A percentile compares a stretch with the other conserved stretches of the same genome.
Evolutionary conservation across 1,140 invertebrate species (phyloP).

Genomic region (Drosophila pectinifera): DNA sequence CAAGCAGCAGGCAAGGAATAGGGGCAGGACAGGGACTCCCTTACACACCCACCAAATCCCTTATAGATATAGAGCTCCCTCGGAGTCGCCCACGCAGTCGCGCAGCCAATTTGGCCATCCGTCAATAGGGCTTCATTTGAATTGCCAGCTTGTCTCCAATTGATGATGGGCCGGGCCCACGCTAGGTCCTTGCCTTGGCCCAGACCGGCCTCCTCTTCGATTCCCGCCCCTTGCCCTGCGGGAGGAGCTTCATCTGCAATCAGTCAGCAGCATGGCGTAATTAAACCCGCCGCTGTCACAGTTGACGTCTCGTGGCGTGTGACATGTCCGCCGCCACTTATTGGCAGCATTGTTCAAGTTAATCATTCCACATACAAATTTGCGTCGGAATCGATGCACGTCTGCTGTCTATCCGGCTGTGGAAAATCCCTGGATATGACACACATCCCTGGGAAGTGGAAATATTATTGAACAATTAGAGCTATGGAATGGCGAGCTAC

Average conservation of each 20-base stretch:
- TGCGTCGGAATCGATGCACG: slow-evolving; percentile 21
- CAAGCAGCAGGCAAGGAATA: slow-evolving; percentile 1
- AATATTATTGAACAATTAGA: slow-evolving; percentile 1
- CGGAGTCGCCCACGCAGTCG: slow-evolving; percentile 64
- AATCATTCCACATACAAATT: slow-evolving; percentile 37
- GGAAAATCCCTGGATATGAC: slow-evolving; percentile 48
- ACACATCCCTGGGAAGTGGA: slow-evolving; percentile 4
- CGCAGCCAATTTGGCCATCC: slow-evolving; percentile 70
- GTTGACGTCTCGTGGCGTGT: slow-evolving; percentile 39
- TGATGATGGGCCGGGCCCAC: slow-evolving; percentile 56
- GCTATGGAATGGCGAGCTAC: not conserved
- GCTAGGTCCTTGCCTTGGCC: slow-evolving; percentile 25
- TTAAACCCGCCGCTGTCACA: slow-evolving; percentile 64
- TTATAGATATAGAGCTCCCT: slow-evolving; percentile 7
- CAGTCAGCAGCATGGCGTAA: slow-evolving; percentile 77
- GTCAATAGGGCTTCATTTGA: slow-evolving; percentile 80
- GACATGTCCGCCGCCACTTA: slow-evolving; percentile 37
- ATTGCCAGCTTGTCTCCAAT: slow-evolving; percentile 81
- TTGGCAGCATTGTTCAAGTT: slow-evolving; percentile 38
- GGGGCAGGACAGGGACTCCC: not conserved
- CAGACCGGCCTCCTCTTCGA: slow-evolving; percentile 8
- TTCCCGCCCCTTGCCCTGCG: not conserved
- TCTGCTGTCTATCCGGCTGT: slow-evolving; percentile 5
- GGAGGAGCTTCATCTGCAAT: slow-evolving; percentile 49
- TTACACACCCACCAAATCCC: slow-evolving; percentile 15